These are phyloP conservation scores for Clarias magur DNA, from an alignment of 2,113 vertebrate genomes.

Conservation along the genomic window DNA sequence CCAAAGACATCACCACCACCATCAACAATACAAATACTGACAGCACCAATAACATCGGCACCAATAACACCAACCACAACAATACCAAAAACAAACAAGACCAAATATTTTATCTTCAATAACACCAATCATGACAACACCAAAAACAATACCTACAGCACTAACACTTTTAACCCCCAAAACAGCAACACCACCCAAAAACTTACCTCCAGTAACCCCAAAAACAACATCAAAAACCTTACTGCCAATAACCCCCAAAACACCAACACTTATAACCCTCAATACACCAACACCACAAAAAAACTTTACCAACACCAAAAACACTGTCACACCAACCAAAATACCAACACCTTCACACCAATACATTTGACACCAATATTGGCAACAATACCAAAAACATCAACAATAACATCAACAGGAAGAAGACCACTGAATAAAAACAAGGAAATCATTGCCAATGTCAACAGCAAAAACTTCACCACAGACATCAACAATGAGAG, in stretches of 20 bases:
- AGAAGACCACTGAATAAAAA: too few species aligned
- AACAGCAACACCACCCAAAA: background rate
- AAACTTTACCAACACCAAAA: background rate
- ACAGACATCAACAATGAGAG: background rate
- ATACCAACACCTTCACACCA: background rate
- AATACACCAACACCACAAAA: background rate
- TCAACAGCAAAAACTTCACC: background rate
- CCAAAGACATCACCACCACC: background rate
- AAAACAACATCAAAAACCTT: background rate
- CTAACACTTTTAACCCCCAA: background rate
- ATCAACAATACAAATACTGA: background rate
- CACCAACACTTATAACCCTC: background rate
- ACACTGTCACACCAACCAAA: background rate
- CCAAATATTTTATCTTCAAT: background rate
- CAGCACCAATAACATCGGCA: background rate
- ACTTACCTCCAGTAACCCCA: background rate
- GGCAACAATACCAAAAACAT: background rate
- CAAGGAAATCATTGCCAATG: too few species aligned
- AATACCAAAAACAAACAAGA: background rate
- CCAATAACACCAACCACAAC: background rate
- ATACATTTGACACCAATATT: too few species aligned
- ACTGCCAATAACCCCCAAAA: background rate
- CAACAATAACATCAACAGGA: background rate
- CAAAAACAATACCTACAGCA: background rate
- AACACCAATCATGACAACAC: background rate